Conservation (phyloP, 1,140 invertebrate genomes). For the Leucophenga varia region DNA sequence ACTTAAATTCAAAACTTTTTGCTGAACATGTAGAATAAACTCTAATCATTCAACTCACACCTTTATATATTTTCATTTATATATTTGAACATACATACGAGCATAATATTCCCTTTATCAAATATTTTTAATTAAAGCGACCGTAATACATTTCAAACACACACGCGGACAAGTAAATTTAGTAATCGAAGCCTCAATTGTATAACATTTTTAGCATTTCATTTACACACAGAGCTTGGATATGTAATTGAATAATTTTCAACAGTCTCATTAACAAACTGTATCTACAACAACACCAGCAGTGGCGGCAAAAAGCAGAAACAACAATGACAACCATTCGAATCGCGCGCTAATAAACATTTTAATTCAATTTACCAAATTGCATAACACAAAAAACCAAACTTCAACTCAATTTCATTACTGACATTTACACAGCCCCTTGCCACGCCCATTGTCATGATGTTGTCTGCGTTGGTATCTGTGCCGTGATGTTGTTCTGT, state of each 20-base stretch:
- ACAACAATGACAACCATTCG: constrained; percentile 15
- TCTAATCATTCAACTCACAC: too few relatives aligned
- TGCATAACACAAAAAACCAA: constrained; percentile 35
- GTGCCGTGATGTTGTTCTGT: constrained; percentile 4
- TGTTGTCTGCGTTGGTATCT: constrained; percentile 18
- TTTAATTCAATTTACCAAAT: constrained; percentile 51
- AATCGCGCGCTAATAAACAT: constrained; percentile 41
- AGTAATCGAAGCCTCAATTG: too few relatives aligned
- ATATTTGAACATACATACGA: too few relatives aligned
- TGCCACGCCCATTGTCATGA: constrained; percentile 11
- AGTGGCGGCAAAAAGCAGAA: constrained; percentile 3
- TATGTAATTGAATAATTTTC: constrained; percentile 40
- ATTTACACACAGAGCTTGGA: too few relatives aligned
- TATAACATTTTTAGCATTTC: too few relatives aligned
- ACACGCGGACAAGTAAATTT: too few relatives aligned
- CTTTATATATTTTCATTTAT: too few relatives aligned
- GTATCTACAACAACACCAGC: constrained; percentile 23
- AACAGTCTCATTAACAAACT: constrained; percentile 34
- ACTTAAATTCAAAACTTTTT: too few relatives aligned
- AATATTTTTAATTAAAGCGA: too few relatives aligned
- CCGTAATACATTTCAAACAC: too few relatives aligned
- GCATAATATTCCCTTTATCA: too few relatives aligned
- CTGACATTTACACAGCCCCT: constrained; percentile 22
- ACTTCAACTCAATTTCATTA: constrained; percentile 50
- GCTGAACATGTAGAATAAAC: too few relatives aligned